Evolutionary conservation across 2,888 invertebrate genomes (phyloP).

Genomic region (Vandiemenella viatica): DNA sequence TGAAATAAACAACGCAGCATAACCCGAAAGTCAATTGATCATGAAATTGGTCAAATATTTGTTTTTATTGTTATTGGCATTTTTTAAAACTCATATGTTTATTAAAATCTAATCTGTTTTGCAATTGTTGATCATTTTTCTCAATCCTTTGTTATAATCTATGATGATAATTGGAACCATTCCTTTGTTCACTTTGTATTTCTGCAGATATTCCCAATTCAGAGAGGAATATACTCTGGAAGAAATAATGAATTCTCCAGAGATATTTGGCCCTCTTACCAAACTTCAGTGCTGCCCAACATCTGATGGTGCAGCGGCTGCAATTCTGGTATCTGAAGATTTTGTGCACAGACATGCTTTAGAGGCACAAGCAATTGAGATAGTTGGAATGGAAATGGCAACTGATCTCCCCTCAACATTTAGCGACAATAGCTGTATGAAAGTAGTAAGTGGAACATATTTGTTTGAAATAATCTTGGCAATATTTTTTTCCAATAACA

Average conservation of each 20-base stretch:
- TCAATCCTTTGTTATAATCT: too few species aligned
- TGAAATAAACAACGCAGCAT: too few species aligned
- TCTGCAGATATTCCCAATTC: constrained; percentile 72
- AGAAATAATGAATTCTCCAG: constrained; percentile 76
- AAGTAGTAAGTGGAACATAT: constrained; percentile 40
- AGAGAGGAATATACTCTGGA: constrained; percentile 80
- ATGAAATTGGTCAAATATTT: too few species aligned
- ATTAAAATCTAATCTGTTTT: too few species aligned
- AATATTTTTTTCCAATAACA: too few species aligned
- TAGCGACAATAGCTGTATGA: constrained; percentile 61
- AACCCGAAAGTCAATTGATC: too few species aligned
- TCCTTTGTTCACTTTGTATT: too few species aligned
- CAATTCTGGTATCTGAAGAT: constrained; percentile 75
- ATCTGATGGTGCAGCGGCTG: constrained; percentile 94
- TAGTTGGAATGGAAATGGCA: constrained; percentile 91
- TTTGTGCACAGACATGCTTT: constrained; percentile 75
- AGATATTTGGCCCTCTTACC: constrained; percentile 80
- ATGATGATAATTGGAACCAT: too few species aligned
- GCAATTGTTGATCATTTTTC: too few species aligned
- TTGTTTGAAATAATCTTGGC: too few species aligned
- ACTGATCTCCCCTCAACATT: constrained; percentile 84
- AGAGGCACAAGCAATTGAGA: constrained; percentile 81
- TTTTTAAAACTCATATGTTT: too few species aligned
- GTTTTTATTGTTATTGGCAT: too few species aligned
- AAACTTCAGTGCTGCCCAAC: constrained; percentile 97